Conservation (phyloP, 2,113 vertebrate genomes). For the Dendropsophus ebraccatus region DNA sequence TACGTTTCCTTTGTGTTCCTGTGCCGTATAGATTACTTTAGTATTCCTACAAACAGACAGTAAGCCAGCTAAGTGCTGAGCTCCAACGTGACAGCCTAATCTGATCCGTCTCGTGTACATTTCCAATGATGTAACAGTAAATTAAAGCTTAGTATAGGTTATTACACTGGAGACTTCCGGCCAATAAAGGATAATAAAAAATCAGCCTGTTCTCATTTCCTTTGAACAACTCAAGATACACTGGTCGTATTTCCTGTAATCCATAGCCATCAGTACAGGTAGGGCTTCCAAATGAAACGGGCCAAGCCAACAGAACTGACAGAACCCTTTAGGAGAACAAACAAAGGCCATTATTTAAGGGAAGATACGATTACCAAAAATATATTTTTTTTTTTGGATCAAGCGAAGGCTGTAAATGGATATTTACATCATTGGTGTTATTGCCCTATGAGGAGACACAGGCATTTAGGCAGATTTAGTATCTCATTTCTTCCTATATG, state of each 20-base stretch:
- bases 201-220: constrained; percentile 78
- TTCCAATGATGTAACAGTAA: constrained; percentile 79
- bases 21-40: constrained; percentile 61
- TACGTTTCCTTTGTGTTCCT: constrained; percentile 62
- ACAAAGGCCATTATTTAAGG: constrained; percentile 47
- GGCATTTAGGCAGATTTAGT: background rate
- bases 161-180: constrained; percentile 69
- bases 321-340: constrained; percentile 70
- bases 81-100: constrained; percentile 70
- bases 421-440: constrained; percentile 15
- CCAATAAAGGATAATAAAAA: constrained; percentile 77
- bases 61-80: constrained; percentile 47
- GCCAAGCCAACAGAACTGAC: constrained; percentile 70
- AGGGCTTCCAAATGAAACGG: constrained; percentile 62
- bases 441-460: background rate
- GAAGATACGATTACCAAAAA: constrained; percentile 35
- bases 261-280: constrained; percentile 67
- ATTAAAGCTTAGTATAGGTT: constrained; percentile 71
- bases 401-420: background rate
- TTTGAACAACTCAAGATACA: constrained; percentile 79
- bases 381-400: background rate
- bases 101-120: constrained; percentile 66
- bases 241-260: constrained; percentile 79
- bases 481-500: background rate
- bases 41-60: background rate